Evolutionary conservation across 2,113 vertebrate genomes (phyloP).

Genomic region (Lepisosteus osseus): DNA sequence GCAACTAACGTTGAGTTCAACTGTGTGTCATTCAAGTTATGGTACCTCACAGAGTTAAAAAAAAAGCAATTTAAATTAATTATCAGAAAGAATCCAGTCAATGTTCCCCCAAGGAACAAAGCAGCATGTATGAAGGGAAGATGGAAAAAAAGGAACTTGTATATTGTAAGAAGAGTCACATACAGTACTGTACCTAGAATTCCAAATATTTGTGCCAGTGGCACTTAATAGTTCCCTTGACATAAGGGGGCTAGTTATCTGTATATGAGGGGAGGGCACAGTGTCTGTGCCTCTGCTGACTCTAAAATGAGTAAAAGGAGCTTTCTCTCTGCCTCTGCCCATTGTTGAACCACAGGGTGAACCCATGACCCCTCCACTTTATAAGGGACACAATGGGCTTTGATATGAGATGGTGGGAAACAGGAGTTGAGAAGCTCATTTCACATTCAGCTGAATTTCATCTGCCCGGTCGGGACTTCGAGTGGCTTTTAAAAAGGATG

Average conservation of each 20-base stretch:
- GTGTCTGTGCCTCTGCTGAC: constrained; percentile 55
- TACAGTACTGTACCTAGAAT: constrained; percentile 65
- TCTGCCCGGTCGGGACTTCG: constrained; percentile 74
- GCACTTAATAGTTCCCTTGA: constrained; percentile 67
- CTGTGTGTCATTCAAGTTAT: not conserved
- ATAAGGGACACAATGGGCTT: constrained; percentile 87
- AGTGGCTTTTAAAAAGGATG: constrained; percentile 75
- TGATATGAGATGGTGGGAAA: constrained; percentile 91
- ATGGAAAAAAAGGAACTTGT: constrained; percentile 25
- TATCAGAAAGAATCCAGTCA: constrained; percentile 10
- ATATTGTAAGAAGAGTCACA: constrained; percentile 3
- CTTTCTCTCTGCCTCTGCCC: constrained; percentile 69
- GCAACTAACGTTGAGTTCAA: too few species aligned
- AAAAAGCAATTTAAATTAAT: not conserved
- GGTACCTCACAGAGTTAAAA: not conserved
- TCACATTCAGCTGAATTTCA: constrained; percentile 81
- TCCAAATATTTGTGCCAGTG: constrained; percentile 61
- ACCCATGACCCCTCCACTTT: constrained; percentile 82
- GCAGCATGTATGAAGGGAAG: not conserved
- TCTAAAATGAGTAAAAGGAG: constrained; percentile 71
- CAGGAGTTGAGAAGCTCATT: constrained; percentile 68
- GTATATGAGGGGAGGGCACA: not conserved
- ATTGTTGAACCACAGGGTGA: constrained; percentile 81
- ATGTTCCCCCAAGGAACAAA: not conserved
- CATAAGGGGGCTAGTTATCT: constrained; percentile 63